Conservation (phyloP, 2,113 vertebrate species). For the Nettapus auritus region DNA sequence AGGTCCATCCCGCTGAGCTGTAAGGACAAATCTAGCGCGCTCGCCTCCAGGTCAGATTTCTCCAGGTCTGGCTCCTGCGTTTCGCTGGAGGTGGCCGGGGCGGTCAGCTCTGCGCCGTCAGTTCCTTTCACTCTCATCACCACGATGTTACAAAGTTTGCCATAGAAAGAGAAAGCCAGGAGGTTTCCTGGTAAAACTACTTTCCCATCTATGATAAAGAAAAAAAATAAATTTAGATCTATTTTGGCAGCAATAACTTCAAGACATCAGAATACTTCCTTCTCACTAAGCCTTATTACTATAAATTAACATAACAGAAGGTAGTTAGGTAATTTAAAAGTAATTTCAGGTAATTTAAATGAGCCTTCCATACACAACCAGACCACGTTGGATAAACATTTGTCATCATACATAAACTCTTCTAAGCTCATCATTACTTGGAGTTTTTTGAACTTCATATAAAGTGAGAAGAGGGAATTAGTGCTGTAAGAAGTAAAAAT, state of each 20-base stretch:
- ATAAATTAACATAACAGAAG: background rate
- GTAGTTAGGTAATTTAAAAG: background rate
- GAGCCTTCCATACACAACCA: background rate
- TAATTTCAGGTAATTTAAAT: background rate
- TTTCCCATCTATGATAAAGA: slow-evolving; percentile 80
- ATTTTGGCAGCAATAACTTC: background rate
- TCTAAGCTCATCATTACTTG: background rate
- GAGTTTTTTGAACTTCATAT: background rate
- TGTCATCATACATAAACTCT: background rate
- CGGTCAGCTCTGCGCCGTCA: slow-evolving; percentile 77
- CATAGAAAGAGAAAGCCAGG: slow-evolving; percentile 86
- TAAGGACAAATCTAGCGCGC: slow-evolving; percentile 79
- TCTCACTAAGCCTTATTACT: background rate
- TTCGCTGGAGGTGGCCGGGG: background rate
- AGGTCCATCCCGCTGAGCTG: slow-evolving; percentile 81
- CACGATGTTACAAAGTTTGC: slow-evolving; percentile 79
- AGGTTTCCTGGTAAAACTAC: slow-evolving; percentile 87
- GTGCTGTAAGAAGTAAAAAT: background rate
- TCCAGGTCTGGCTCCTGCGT: background rate
- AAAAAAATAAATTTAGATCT: background rate
- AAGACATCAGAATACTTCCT: background rate
- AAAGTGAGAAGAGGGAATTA: background rate
- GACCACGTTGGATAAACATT: background rate
- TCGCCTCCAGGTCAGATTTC: slow-evolving; percentile 56
- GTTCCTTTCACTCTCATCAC: slow-evolving; percentile 84